Evolutionary conservation across 2,888 invertebrate genomes (phyloP).

Genomic region (Cephus pulcher): DNA sequence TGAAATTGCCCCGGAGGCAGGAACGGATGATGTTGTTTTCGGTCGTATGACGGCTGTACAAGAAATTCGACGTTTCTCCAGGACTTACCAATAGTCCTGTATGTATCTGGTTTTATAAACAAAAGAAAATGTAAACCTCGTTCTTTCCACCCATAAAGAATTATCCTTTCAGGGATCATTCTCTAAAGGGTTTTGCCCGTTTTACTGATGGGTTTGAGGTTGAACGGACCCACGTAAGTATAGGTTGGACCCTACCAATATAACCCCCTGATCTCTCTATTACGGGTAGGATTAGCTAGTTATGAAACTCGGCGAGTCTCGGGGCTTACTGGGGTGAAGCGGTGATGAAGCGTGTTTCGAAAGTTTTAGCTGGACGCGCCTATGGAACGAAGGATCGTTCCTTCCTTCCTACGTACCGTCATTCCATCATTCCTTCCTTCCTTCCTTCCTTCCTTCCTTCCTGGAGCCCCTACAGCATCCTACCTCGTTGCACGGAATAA

Average conservation of each 20-base stretch:
- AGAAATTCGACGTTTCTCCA: background rate
- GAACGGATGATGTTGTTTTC: background rate
- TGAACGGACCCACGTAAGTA: background rate
- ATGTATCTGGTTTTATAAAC: background rate
- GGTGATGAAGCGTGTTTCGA: constrained; percentile 31
- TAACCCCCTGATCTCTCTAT: constrained; percentile 54
- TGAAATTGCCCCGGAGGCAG: constrained; percentile 36
- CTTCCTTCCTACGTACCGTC: constrained; percentile 24
- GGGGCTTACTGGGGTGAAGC: constrained; percentile 12
- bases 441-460: background rate
- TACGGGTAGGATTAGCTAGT: constrained; percentile 60
- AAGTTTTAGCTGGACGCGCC: constrained; percentile 18
- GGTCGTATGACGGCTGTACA: background rate
- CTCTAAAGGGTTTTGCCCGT: background rate
- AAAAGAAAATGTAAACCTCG: background rate
- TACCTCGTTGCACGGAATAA: constrained; percentile 37
- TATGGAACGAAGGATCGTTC: constrained; percentile 15
- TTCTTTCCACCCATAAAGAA: background rate
- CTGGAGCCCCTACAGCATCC: constrained; percentile 4
- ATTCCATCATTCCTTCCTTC: background rate
- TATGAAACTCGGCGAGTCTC: constrained; percentile 52
- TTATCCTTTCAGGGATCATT: background rate
- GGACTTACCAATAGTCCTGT: background rate
- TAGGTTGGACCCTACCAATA: background rate
- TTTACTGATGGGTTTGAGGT: background rate